Conservation (phyloP, 2,113 vertebrate genomes). For the Dascyllus trimaculatus region DNA sequence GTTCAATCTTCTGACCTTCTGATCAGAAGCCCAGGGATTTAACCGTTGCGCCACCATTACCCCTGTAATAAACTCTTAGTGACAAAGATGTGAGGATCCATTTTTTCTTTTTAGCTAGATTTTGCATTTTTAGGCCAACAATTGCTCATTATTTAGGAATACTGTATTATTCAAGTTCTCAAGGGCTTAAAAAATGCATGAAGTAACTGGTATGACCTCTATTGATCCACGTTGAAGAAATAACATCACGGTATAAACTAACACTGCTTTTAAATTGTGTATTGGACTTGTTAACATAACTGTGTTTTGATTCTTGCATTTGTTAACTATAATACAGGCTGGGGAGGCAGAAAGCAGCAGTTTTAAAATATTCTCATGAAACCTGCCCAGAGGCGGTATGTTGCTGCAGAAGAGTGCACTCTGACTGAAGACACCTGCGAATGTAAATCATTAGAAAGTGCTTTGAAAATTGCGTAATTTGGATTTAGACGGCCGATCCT, state of each 20-base stretch:
- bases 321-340: background rate
- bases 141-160: background rate
- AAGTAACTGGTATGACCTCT: too few species aligned
- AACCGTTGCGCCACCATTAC: too few species aligned
- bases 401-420: background rate
- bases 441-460: background rate
- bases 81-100: too few species aligned
- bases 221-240: background rate
- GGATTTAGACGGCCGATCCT: background rate
- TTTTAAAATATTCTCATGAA: background rate
- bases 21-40: too few species aligned
- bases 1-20: too few species aligned
- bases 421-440: background rate
- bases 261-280: background rate
- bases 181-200: background rate
- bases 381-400: too few species aligned
- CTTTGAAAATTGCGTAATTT: background rate
- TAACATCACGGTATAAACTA: background rate
- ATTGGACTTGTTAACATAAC: constrained; percentile 7
- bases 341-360: background rate
- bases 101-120: background rate
- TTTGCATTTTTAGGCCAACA: background rate
- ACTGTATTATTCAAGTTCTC: background rate
- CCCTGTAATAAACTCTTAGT: too few species aligned
- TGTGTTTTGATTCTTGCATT: background rate